Conservation (phyloP, 2,797 vertebrate species). For the Chelon labrosus region DNA sequence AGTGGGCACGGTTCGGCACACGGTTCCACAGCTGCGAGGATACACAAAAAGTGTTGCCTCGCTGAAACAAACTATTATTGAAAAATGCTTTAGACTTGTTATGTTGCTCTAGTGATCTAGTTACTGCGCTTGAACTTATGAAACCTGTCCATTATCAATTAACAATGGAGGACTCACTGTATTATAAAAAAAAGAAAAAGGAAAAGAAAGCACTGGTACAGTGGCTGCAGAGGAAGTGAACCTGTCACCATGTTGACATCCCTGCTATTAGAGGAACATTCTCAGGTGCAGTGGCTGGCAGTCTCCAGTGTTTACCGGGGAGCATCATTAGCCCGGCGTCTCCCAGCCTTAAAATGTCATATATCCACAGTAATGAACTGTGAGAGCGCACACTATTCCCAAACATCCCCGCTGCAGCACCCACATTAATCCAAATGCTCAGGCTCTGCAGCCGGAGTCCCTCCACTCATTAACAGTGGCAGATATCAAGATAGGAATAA, state of each 20-base stretch:
- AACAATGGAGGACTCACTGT: constrained; percentile 20
- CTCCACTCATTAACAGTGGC: constrained; percentile 87
- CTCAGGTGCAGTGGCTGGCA: constrained; percentile 75
- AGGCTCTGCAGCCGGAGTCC: constrained; percentile 79
- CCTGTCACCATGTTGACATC: constrained; percentile 72
- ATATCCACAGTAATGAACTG: constrained; percentile 86
- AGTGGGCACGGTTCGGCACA: not conserved
- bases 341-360: constrained; percentile 85
- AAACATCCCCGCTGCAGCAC: constrained; percentile 75
- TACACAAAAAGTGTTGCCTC: not conserved
- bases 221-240: constrained; percentile 55
- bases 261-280: constrained; percentile 69
- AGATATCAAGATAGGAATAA: constrained; percentile 88
- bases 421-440: constrained; percentile 86
- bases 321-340: constrained; percentile 82
- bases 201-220: constrained; percentile 19
- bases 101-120: not conserved
- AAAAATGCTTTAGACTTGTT: not conserved
- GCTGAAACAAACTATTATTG: not conserved
- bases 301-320: constrained; percentile 83
- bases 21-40: not conserved
- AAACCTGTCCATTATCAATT: constrained; percentile 54
- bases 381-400: constrained; percentile 78
- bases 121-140: not conserved
- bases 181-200: not conserved